These are phyloP conservation scores for Sialis lutaria DNA, from an alignment of 2,888 invertebrate species.

Conservation along the genomic window DNA sequence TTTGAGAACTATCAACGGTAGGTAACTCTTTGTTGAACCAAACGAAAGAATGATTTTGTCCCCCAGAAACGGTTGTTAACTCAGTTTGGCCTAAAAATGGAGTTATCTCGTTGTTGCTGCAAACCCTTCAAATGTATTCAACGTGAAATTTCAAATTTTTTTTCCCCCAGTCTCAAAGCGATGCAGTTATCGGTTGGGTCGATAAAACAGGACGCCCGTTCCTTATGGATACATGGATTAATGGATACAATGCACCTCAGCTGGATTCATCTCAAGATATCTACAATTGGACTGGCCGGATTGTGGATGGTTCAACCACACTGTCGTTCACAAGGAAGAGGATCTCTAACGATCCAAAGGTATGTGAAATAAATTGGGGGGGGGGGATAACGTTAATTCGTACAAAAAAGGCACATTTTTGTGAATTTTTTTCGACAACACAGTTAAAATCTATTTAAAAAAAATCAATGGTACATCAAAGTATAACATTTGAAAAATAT, in stretches of 20 bases:
- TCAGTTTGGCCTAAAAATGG: too few species aligned
- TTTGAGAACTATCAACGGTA: too few species aligned
- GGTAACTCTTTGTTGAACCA: too few species aligned
- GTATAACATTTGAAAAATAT: too few species aligned
- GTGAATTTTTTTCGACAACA: too few species aligned
- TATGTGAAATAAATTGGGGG: slow-evolving; percentile 9
- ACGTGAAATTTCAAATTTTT: slow-evolving; percentile 11
- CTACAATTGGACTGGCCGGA: slow-evolving; percentile 44
- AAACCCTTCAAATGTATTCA: too few species aligned
- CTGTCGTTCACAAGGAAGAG: slow-evolving; percentile 65
- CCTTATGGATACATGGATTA: slow-evolving; percentile 78
- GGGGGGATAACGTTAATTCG: background rate
- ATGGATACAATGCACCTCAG: slow-evolving; percentile 57
- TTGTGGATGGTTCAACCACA: slow-evolving; percentile 59
- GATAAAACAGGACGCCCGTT: slow-evolving; percentile 64
- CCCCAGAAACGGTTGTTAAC: too few species aligned
- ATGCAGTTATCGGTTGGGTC: slow-evolving; percentile 79
- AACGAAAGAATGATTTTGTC: too few species aligned
- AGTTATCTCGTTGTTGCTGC: too few species aligned
- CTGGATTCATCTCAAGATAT: slow-evolving; percentile 61
- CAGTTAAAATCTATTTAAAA: too few species aligned
- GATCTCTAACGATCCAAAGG: slow-evolving; percentile 44
- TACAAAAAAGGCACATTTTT: too few species aligned
- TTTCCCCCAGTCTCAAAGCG: slow-evolving; percentile 68
- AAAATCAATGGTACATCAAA: too few species aligned